These are phyloP conservation scores for Bathynomus jamesi DNA, from an alignment of 1,140 invertebrate species.

Conservation along the genomic window DNA sequence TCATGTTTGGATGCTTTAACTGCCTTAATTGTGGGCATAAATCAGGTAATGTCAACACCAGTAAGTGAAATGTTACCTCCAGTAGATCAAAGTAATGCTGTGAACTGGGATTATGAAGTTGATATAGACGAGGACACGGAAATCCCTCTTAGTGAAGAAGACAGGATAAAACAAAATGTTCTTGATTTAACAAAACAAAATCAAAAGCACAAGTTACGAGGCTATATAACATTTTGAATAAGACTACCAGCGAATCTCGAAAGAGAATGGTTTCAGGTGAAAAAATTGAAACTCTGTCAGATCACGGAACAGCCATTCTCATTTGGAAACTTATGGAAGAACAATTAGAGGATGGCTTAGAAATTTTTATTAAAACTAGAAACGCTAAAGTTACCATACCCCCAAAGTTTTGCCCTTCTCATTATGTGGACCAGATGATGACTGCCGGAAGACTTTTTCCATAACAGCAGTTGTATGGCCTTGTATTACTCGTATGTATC, in stretches of 20 bases:
- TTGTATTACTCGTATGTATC: conserved; percentile 10
- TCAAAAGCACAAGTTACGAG: conserved; percentile 4
- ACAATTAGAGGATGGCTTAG: conserved; percentile 1
- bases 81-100: not conserved
- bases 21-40: not conserved
- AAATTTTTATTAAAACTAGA: not conserved
- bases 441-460: conserved; percentile 8
- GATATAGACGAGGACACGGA: conserved; percentile 6
- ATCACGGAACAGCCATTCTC: conserved; percentile 4
- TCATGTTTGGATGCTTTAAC: not conserved
- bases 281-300: not conserved
- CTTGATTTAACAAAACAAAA: conserved; percentile 3
- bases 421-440: not conserved
- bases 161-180: not conserved
- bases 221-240: conserved; percentile 1
- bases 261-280: conserved; percentile 8
- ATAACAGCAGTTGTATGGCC: conserved; percentile 13
- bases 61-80: conserved; percentile 10
- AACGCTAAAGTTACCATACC: conserved; percentile 6
- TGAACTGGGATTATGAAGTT: conserved; percentile 5
- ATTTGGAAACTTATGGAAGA: conserved; percentile 11
- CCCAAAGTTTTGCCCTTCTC: conserved; percentile 12
- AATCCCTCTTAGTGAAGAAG: conserved; percentile 2
- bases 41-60: not conserved
- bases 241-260: not conserved